Evolutionary conservation across 2,888 invertebrate genomes (phyloP), one percentile per base, ranked within the genome.

Genomic region (Axea sp.): DNA sequence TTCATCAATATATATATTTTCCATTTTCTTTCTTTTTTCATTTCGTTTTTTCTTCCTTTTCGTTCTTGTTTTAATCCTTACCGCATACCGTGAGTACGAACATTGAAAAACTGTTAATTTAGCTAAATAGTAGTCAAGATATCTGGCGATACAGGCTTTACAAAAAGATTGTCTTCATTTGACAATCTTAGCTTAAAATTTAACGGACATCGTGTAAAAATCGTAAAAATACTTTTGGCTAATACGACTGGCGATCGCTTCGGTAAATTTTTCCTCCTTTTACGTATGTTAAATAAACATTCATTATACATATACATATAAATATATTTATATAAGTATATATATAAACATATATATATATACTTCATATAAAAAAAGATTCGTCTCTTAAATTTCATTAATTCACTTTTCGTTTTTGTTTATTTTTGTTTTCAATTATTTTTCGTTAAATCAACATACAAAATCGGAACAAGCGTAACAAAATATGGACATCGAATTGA

Each of bases 151-250:
- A 75, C 59, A 62, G 67, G 51, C 62, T 75, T 75, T 75, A 72
- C 71, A 75, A 75, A 67, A 71, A 67, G 71, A 49, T 31, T 26
- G 30, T 59, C 45, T 43, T 60, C 37, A 51, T 57, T 45, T 30
- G 69, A 59, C 37, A 41, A 67, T 60, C 64, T 69, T 55, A 49
- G 67, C 67, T 75, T 68, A 67, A 45, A 65, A 72, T 72, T 67
- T 53, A 75, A 69, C 69, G 64, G 65, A 69, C 74, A 65, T 69
- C 43, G 41, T 75, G 71, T 75, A 75, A 75, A 75, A 75, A 75
- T 75, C 67, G 75, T 75, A 75, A 75, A 75, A 75, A 75, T 75
- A 75, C 75, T 71, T 71, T 75, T 71, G 75, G 64, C 69, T 74
- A 69, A 74, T 69, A 74, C 71, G 60, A 69, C 69, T 75, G 69